Evolutionary conservation across 1,140 invertebrate genomes (phyloP).

Genomic region (Zaprionus ghesquierei): DNA sequence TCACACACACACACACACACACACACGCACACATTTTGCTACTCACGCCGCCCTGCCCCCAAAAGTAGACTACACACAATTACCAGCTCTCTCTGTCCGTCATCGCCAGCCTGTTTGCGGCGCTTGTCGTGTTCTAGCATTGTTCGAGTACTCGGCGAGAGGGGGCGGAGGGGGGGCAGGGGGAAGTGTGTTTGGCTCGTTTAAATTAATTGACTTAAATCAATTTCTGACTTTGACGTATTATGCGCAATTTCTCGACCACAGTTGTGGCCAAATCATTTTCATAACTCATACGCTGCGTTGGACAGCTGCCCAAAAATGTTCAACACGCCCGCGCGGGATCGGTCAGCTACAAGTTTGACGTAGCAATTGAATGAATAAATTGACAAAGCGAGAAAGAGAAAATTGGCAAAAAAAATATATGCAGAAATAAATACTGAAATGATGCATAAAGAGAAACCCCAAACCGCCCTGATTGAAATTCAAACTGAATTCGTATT

Average conservation of each 20-base stretch:
- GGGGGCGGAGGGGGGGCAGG: not conserved
- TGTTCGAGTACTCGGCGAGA: conserved; percentile 33
- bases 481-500: not conserved
- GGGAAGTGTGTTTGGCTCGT: conserved; percentile 29
- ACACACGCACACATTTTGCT: conserved; percentile 16
- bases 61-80: conserved; percentile 50
- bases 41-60: conserved; percentile 15
- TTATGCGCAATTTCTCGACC: conserved; percentile 56
- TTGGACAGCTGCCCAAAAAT: conserved; percentile 22
- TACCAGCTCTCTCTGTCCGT: not conserved
- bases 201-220: conserved; percentile 80
- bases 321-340: not conserved
- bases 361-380: conserved; percentile 3
- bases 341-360: not conserved
- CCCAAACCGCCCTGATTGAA: not conserved
- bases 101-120: not conserved
- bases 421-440: not conserved
- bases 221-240: conserved; percentile 81
- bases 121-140: conserved; percentile 27
- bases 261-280: conserved; percentile 63
- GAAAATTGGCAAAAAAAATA: not conserved
- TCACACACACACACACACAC: not conserved
- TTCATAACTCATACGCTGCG: conserved; percentile 68
- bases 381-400: not conserved
- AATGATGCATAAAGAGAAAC: not conserved